A percentile compares a stretch with the other conserved stretches of the same genome.
These are phyloP conservation scores for Hyppa rectilinea DNA, from an alignment of 2,888 invertebrate species.

Conservation along the genomic window DNA sequence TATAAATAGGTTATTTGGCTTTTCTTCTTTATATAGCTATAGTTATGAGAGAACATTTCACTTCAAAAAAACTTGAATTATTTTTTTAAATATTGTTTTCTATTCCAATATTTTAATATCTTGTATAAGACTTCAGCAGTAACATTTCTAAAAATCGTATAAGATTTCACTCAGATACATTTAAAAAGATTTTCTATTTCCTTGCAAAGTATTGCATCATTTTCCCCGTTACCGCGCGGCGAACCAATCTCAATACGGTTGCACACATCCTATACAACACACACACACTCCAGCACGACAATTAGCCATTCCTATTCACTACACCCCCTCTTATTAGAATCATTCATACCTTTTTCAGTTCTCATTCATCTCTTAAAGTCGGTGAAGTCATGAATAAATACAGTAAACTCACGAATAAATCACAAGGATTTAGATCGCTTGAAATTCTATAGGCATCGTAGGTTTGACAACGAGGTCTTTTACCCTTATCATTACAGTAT, in stretches of 20 bases:
- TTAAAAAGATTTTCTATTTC: slow-evolving; percentile 54
- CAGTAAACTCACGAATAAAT: slow-evolving; percentile 68
- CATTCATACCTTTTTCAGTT: slow-evolving; percentile 55
- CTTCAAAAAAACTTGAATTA: neutral
- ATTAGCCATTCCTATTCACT: slow-evolving; percentile 57
- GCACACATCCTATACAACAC: slow-evolving; percentile 38
- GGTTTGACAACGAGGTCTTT: slow-evolving; percentile 65
- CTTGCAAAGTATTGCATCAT: slow-evolving; percentile 41
- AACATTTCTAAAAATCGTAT: slow-evolving; percentile 18
- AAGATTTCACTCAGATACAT: slow-evolving; percentile 30
- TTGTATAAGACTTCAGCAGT: neutral
- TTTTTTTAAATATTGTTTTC: neutral
- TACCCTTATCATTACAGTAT: slow-evolving; percentile 74
- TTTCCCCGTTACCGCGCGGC: slow-evolving; percentile 32
- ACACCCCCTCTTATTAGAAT: slow-evolving; percentile 51
- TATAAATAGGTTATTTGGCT: too few relatives aligned
- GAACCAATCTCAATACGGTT: slow-evolving; percentile 45
- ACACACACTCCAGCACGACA: slow-evolving; percentile 51
- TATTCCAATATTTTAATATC: neutral
- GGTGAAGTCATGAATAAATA: slow-evolving; percentile 47
- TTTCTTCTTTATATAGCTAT: too few relatives aligned
- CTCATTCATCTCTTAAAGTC: slow-evolving; percentile 19
- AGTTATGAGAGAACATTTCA: too few relatives aligned
- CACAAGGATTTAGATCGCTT: slow-evolving; percentile 71
- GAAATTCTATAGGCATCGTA: slow-evolving; percentile 71